Evolutionary conservation across 2,888 invertebrate species (phyloP), one percentile per base, ranked within the genome.

Genomic region (Thereva nobilitata): DNA sequence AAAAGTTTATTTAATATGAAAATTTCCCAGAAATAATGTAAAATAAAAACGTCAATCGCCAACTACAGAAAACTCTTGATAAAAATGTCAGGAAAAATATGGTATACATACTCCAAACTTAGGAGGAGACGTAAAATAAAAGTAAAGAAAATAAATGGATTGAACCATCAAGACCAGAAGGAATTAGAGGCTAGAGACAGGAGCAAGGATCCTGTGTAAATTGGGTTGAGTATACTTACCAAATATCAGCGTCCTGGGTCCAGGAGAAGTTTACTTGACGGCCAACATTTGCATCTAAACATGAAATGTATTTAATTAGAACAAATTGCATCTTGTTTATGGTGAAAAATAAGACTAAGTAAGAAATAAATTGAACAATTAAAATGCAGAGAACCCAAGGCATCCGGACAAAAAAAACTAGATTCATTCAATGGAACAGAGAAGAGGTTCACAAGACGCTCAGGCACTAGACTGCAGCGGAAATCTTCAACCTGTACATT

Each of bases 241-340:
- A 47, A 55, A 45, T 37, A 45, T 45, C 41, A 61, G 38, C 49
- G 3, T 50, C 57, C 9, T n/a, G 61, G 49, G 59, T 38, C 38
- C 40, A 37, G 10, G 10, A n/a, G 38, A 9, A 50, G 35, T 23
- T 23, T 38, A 49, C 49, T 49, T 59, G 59, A 45, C 38, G 49
- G 49, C 47, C 47, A 50, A 40, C 50, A 61, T 61, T 61, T 61
- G 61, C 50, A 61, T 61, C 61, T 40, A 61, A 61, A 59, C 59
- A 59, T 49, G 59, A 59, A 59, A 59, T 59, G 59, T 49, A 59
- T 59, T 59, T 49, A 59, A 59, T 59, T 59, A 59, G 49, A 59
- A 59, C 59, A 49, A 59, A 59, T 59, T 59, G 59, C 49, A 59
- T 10, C 10, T 40, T 38, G 37, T 49, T 10, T 49, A 41, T 40